Evolutionary conservation across 2,888 invertebrate genomes (phyloP), one percentile per base, ranked within the genome.

Genomic region (Nebria salina): DNA sequence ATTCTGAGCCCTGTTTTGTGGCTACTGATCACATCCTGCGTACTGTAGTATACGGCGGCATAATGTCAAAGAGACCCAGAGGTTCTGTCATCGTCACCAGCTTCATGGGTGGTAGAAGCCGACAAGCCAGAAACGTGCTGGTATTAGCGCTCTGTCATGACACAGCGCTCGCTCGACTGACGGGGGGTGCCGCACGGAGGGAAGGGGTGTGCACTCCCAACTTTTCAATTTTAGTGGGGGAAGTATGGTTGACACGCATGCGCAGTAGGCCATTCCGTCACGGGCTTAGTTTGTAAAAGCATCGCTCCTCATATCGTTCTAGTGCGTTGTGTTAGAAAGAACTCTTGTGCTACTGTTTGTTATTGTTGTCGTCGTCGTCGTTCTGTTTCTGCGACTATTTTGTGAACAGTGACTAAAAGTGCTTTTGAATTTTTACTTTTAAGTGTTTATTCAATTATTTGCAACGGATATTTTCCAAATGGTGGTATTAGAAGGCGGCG

Each of bases 401-500:
- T 20, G 66, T 78, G 83, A 65, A 75, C 76, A 82, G 77, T 79
- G 82, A 81, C 78, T 73, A n/a, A 75, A 15, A 83, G 83, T 84
- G 83, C 77, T 84, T 75, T 15, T 80, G 66, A 75, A 77, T 77
- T 77, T 82, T 82, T 76, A 34, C 75, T 78, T 72, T 77, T 81
- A 54, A 15, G 72, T 76, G 82, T 83, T 82, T 66, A 41, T 11
- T 64, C 13, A 34, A 66, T 72, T 41, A 73, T 70, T 75, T 73
- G 43, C 81, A 70, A 83, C 83, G 76, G 72, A 82, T 83, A 83
- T 90, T 81, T 86, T 86, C 87, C 91, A 90, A 91, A 96, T 96
- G 96, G 96, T 96, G 91, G 96, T 96, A 89, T 92, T 96, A 90
- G 96, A 96, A 93, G 95, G 95, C 91, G 94, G 94, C 91, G 95